Evolutionary conservation across 2,888 invertebrate genomes (phyloP).

Genomic region (Apamea epomidion): DNA sequence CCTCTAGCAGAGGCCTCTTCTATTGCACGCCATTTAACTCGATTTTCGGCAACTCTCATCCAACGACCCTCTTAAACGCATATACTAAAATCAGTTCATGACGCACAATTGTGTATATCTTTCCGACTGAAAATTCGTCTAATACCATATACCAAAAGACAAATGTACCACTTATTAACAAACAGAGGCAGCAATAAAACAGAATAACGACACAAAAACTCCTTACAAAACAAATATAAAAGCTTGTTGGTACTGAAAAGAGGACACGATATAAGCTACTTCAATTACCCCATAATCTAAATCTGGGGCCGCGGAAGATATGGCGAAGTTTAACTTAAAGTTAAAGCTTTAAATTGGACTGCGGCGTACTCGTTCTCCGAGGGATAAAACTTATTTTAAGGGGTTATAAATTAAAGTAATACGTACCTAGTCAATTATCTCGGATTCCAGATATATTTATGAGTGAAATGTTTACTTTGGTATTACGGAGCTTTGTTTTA

Average conservation of each 20-base stretch:
- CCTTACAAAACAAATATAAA: constrained; percentile 55
- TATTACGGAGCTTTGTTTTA: constrained; percentile 45
- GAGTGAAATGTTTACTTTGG: constrained; percentile 59
- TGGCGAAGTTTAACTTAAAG: constrained; percentile 84
- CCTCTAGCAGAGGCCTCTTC: too few relatives aligned
- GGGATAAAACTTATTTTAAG: constrained; percentile 82
- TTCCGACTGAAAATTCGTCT: constrained; percentile 6
- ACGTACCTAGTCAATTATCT: constrained; percentile 83
- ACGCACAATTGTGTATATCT: background rate
- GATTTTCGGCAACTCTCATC: too few relatives aligned
- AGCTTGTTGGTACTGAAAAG: constrained; percentile 57
- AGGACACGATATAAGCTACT: constrained; percentile 71
- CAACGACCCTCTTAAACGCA: background rate
- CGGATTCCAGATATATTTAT: constrained; percentile 70
- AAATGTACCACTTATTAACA: constrained; percentile 34
- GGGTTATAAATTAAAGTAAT: constrained; percentile 87
- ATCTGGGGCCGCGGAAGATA: constrained; percentile 80
- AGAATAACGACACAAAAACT: constrained; percentile 49
- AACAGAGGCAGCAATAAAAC: constrained; percentile 33
- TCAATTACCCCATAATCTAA: constrained; percentile 81
- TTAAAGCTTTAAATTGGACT: constrained; percentile 85
- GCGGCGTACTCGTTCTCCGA: constrained; percentile 73
- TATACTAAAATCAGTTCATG: background rate
- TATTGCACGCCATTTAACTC: too few relatives aligned
- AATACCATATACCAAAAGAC: constrained; percentile 20